Base-by-base conservation (phyloP, 1,140 invertebrate species). In the Cyrtorhinus lividipennis region DNA sequence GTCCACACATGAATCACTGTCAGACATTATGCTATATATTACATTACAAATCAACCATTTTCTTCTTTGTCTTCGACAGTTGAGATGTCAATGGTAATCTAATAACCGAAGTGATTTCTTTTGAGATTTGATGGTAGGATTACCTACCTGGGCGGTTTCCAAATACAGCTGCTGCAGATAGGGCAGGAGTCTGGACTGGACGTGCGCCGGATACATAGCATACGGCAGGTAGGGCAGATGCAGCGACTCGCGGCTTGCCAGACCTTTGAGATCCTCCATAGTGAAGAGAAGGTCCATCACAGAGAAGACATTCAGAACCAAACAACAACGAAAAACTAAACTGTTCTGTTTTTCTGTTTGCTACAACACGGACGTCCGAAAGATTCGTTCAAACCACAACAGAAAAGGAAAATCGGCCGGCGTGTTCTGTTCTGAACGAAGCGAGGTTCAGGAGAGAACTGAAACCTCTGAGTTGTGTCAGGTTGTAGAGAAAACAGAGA, bases 91-190 rank as follows among this genome's bases (percentile, higher is more conserved):
- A n/a, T n/a, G n/a, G n/a, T n/a, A n/a, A n/a, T n/a, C n/a, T n/a
- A n/a, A n/a, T n/a, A n/a, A n/a, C n/a, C n/a, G n/a, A n/a, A n/a
- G n/a, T n/a, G n/a, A n/a, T n/a, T n/a, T n/a, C n/a, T n/a, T n/a
- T n/a, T n/a, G n/a, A n/a, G n/a, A n/a, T n/a, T n/a, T n/a, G n/a
- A n/a, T n/a, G n/a, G n/a, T 38, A 38, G 30, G 30, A 8, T 5
- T 38, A 66, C 77, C 76, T 20, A 64, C 61, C 24, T 56, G 59
- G 18, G 64, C 25, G 27, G 59, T 56, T 20, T 60, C 30, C 44
- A 62, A 56, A 38, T 68, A 66, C 24, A 62, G 64, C 67, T 70
- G 67, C 15, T 67, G 67, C 10, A 69, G 62, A 59, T 66, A 66
- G 5, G 68, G 67, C 26, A 68, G 22, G 23, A 68, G 63, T 13